A percentile compares a stretch with the other conserved stretches of the same genome.
phyloP scores from a whole-genome alignment of 2,797 vertebrate species.

The Bradypodion ventrale region DNA sequence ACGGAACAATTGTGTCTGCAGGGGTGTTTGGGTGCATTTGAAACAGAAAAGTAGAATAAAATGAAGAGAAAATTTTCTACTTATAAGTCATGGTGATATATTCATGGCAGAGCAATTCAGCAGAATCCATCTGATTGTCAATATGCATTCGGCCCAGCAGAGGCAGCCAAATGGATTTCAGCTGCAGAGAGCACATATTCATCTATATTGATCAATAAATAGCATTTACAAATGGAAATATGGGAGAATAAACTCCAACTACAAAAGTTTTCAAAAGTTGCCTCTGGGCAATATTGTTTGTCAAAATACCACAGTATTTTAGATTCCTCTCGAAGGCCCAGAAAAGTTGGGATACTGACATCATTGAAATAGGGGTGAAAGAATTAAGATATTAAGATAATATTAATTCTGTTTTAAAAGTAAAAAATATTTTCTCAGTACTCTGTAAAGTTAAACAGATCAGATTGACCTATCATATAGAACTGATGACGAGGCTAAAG shows the following conservation, averaged over 20 bases:
- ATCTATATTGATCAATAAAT: neutral
- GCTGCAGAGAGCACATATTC: neutral
- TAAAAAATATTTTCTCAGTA: too few species aligned
- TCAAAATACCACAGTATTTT: neutral
- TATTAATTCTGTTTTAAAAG: too few species aligned
- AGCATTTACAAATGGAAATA: neutral
- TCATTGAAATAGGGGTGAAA: too few species aligned
- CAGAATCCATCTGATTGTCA: neutral
- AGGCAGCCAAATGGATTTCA: neutral
- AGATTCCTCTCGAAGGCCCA: neutral
- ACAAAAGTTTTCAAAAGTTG: neutral
- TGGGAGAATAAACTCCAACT: neutral
- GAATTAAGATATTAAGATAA: too few species aligned
- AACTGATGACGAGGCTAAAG: too few species aligned
- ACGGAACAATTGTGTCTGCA: constrained; percentile 23
- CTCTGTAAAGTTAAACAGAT: too few species aligned
- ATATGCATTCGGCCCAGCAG: rapidly evolving
- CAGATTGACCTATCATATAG: too few species aligned
- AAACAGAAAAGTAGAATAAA: constrained; percentile 30
- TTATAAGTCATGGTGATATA: constrained; percentile 9
- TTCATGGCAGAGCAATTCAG: neutral
- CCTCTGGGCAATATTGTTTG: neutral
- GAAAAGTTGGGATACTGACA: neutral
- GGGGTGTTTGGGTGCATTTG: neutral
- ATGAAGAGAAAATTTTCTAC: constrained; percentile 11